Percentiles rank a stretch among this genome's conserved stretches.
Conservation (phyloP, 2,797 vertebrate genomes). For the Cuculus canorus region DNA sequence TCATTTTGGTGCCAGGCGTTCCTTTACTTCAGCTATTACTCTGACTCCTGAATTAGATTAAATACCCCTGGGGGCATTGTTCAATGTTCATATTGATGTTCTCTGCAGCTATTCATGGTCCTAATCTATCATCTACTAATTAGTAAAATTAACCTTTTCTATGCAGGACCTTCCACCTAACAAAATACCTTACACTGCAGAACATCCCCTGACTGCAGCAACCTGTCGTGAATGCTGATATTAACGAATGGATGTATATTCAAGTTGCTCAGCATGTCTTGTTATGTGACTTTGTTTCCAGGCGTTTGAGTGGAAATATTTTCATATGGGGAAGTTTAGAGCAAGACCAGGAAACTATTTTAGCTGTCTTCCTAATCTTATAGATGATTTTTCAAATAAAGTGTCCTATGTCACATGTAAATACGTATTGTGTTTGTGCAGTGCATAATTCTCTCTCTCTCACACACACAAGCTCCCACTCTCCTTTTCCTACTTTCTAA, state of each 20-base stretch:
- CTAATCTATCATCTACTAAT: slow-evolving; percentile 67
- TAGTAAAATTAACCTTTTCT: slow-evolving; percentile 66
- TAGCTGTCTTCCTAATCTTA: neutral
- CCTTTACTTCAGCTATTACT: slow-evolving; percentile 40
- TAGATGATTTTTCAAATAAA: neutral
- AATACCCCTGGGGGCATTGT: slow-evolving; percentile 25
- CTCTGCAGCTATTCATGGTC: slow-evolving; percentile 23
- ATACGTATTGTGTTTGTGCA: rapidly evolving
- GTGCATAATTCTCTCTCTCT: neutral
- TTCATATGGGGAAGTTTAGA: neutral
- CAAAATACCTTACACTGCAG: slow-evolving; percentile 44
- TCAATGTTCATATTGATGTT: slow-evolving; percentile 43
- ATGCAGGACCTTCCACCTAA: slow-evolving; percentile 20
- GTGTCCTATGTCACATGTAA: neutral
- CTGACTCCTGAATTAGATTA: slow-evolving; percentile 48
- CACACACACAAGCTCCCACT: neutral
- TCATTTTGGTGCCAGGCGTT: slow-evolving; percentile 38
- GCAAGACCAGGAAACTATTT: neutral
- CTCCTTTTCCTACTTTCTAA: neutral
- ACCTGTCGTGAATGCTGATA: neutral
- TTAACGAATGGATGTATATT: neutral
- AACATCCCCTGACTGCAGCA: slow-evolving; percentile 6
- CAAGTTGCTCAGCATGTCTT: neutral
- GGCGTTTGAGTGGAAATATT: neutral
- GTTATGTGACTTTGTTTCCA: neutral